Base-by-base conservation (phyloP, 35 echinoderm and acorn worm species). In the Eucidaris tribuloides region DNA sequence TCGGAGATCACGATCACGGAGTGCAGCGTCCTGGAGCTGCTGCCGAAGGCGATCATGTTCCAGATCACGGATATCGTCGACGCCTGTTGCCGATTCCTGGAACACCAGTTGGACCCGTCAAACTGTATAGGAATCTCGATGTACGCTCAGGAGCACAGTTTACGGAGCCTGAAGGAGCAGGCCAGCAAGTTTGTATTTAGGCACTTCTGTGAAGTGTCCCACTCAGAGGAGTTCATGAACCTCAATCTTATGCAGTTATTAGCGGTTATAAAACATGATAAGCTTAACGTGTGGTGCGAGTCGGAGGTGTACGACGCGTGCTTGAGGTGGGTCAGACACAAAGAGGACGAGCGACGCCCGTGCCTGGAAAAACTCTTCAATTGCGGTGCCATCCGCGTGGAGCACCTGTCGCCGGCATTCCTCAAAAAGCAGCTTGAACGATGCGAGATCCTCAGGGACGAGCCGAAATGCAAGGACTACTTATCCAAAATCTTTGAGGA, bases 221-320 rank as follows among this genome's bases (percentile, higher is more conserved):
- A 97, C 33, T 84, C 85, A 15, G 94, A 97, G 68, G 94, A 97
- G 71, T 97, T 97, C 43, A 80, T 97, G 43, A 97, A 97, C 43
- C 82, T 97, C 20, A 85, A 87, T 40, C 64, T 92, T 37, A 36
- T 81, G 44, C 89, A 97, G 68, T 39, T 97, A 19, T 34, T 97
- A 9, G 79, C 76, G 7, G 50, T 97, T 36, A 84, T 92, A 17
- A 84, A 89, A 24, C 88, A 92, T 29, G 94, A 97, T 58, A 92
- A 92, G 49, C 82, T 97, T 15, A 92, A 97, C 45, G 94, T 97
- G 2, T 92, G 86, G 89, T 92, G 90, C 29, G 94, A 97, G 46
- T 97, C 89, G n/a, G 76, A 97, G 79, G 94, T 97, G 35, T 97
- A 97, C 41, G 82, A 97, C 7, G 94, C 94, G 44, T 97, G 94